Base-by-base conservation (phyloP, 2,113 vertebrate genomes). In the Lampris megalopsis region DNA sequence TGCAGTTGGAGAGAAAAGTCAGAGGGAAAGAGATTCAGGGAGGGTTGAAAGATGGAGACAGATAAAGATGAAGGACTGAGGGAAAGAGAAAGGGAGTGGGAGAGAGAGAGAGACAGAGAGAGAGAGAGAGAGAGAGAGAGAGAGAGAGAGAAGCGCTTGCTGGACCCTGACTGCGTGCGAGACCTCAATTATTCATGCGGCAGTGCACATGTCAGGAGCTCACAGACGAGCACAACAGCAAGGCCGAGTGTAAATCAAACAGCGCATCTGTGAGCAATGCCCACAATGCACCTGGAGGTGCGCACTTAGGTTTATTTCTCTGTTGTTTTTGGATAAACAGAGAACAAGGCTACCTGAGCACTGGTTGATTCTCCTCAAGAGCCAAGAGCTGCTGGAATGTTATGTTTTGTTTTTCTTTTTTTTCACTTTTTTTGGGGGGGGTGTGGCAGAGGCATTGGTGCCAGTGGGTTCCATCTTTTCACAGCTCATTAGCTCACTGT, bases 141-240 rank as follows among this genome's bases (percentile, higher is more conserved):
- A 79, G 83, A 83, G 76, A 83, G 86, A 83, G 85, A 82, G 84
- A 80, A 80, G 89, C 86, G 92, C 68, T 89, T 86, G 88, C 82
- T 94, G 80, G 80, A 87, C 85, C 88, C 73, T 82, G 90, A 94
- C 86, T 91, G 93, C 84, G 83, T 89, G 92, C 88, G 88, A 94
- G 68, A 75, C 90, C 88, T 95, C 93, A 95, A 94, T 94, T 78
- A 95, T 88, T 90, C 91, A 95, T 91, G 76, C 63, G 81, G 88
- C 88, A 76, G 92, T 87, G 90, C 90, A 92, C 92, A 93, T 93
- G 93, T 93, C 93, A 93, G 91, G 86, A 92, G 90, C 89, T 89
- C 90, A 87, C 90, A 91, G 93, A 93, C 92, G 93, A 89, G 89
- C 90, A 90, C 89, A 92, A 90, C 91, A 91, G 89, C 89, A 90